These are phyloP conservation scores for Zaprionus taronus DNA, from an alignment of 1,140 invertebrate genomes.

Conservation along the genomic window DNA sequence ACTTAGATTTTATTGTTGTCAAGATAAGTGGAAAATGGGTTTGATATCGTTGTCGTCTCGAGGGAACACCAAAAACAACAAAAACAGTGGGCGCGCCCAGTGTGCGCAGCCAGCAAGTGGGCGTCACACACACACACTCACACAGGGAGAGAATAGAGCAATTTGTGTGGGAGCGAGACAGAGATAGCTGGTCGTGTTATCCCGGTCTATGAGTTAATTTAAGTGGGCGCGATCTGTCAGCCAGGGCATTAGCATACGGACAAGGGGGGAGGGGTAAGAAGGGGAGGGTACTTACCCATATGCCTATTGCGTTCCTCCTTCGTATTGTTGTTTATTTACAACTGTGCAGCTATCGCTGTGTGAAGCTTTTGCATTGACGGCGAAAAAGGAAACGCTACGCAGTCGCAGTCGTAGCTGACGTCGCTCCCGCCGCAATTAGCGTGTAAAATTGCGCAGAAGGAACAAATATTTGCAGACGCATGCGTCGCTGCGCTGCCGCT, in stretches of 20 bases:
- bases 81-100: constrained; percentile 63
- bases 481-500: constrained; percentile 52
- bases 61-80: constrained; percentile 52
- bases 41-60: constrained; percentile 21
- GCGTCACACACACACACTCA: constrained; percentile 39
- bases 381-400: constrained; percentile 1
- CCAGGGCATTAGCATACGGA: neutral
- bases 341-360: neutral
- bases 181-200: constrained; percentile 15
- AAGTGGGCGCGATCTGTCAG: constrained; percentile 48
- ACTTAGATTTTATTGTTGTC: constrained; percentile 69
- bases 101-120: constrained; percentile 63
- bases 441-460: constrained; percentile 47
- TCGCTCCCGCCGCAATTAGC: constrained; percentile 20
- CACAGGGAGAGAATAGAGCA: constrained; percentile 65
- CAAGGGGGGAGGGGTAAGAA: neutral
- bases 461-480: constrained; percentile 74
- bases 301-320: neutral
- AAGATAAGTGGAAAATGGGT: constrained; percentile 60
- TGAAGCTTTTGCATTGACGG: constrained; percentile 9
- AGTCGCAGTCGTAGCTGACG: neutral
- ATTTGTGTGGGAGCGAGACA: constrained; percentile 53
- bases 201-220: constrained; percentile 72
- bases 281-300: constrained; percentile 17
- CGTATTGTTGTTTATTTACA: neutral